phyloP scores from a whole-genome alignment of 2,797 vertebrate genomes.

The Aldrovandia affinis region DNA sequence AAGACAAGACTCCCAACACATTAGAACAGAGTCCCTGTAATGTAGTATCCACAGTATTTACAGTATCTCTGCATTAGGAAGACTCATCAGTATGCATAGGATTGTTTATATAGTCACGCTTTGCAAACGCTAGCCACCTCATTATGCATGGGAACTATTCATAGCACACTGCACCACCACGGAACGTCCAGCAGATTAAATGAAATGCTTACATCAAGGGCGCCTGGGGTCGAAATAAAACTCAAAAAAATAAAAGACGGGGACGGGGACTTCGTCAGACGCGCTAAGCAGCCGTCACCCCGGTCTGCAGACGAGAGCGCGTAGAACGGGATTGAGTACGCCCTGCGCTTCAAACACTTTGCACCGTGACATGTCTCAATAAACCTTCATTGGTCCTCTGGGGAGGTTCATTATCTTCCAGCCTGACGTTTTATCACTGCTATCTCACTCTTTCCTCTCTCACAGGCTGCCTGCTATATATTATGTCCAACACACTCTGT shows the following conservation, averaged over 20 bases:
- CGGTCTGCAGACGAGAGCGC: background rate
- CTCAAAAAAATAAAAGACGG: background rate
- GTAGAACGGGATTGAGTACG: background rate
- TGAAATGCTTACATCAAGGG: slow-evolving; percentile 69
- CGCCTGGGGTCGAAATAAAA: slow-evolving; percentile 49
- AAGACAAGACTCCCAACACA: background rate
- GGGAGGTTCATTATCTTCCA: background rate
- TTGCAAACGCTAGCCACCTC: background rate
- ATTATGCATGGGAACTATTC: background rate
- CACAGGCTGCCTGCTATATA: background rate
- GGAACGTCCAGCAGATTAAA: slow-evolving; percentile 53
- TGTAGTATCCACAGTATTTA: background rate
- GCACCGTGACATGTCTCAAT: background rate
- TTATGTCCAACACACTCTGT: background rate
- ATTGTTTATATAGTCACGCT: background rate
- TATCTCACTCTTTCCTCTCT: slow-evolving; percentile 1
- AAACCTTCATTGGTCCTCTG: slow-evolving; percentile 5
- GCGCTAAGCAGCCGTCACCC: background rate
- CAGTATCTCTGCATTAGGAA: background rate
- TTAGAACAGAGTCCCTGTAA: background rate
- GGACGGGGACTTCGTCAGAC: background rate
- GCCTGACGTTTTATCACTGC: background rate
- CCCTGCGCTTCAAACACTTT: background rate
- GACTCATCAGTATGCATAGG: background rate
- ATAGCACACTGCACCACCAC: slow-evolving; percentile 66